Evolutionary conservation across 2,888 invertebrate genomes (phyloP), one percentile per base, ranked within the genome.

Genomic region (Nycteola revayana): DNA sequence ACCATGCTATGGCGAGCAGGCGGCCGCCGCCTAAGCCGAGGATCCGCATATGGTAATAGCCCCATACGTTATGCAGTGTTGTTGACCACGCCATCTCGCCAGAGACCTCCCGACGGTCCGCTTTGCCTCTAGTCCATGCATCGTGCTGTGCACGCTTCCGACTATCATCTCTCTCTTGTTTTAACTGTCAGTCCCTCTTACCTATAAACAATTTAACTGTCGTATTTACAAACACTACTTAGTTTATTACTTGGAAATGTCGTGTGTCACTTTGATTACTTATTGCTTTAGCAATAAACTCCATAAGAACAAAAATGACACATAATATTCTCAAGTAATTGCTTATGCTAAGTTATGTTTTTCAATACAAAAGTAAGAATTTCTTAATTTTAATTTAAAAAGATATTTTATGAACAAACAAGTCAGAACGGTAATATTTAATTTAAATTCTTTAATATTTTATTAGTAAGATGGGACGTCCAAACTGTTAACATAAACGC

Each of bases 11-110:
- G 77, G 60, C 72, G 71, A 63, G 79, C 90, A 94, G 94, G 91
- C 93, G 95, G 93, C 94, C 95, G 89, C 94, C 94, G 84, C 92
- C 95, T 81, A 94, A 95, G 91, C 95, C 95, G 91, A 93, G 95
- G 94, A 95, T 95, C 90, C 93, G 94, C 92, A 94, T 95, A 93
- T 95, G 95, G 95, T 95, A 96, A 95, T 66, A 69, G 69, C 70
- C 67, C 68, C 59, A 54, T 59, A 60, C 56, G 67, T 67, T 70
- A 49, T 56, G 61, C 70, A 73, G 67, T 83, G 80, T 83, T 85
- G 7, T 65, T 34, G 39, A 43, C 50, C 72, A 67, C 67, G 61
- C 62, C 66, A 67, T 52, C 59, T 56, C 63, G 57, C 64, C 60
- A 75, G 66, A 67, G 73, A 62, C 84, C 84, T 73, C 36, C 61